A percentile compares a stretch with the other conserved stretches of the same genome.
Conservation (phyloP, 2,797 vertebrate genomes). For the Carcharodon carcharias region DNA sequence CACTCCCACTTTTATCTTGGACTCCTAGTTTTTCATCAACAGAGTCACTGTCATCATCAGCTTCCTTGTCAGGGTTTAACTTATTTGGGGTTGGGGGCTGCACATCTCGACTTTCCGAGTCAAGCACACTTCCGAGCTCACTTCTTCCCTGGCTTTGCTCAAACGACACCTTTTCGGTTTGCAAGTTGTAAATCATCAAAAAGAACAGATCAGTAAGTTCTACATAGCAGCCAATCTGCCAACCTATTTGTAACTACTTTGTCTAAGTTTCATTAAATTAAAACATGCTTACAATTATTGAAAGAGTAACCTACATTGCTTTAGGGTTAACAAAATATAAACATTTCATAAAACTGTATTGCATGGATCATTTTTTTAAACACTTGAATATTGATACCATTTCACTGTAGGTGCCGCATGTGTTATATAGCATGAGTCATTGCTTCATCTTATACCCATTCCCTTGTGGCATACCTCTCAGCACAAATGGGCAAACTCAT, state of each 20-base stretch:
- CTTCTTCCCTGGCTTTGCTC: constrained; percentile 22
- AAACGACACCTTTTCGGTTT: not conserved
- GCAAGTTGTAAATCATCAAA: constrained; percentile 20
- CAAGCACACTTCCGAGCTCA: not conserved
- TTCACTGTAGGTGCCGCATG: not conserved
- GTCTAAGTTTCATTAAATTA: not conserved
- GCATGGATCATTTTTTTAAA: not conserved
- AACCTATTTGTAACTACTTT: not conserved
- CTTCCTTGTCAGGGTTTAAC: constrained; percentile 3
- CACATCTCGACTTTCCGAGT: not conserved
- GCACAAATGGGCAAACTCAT: not conserved
- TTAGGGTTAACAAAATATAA: not conserved
- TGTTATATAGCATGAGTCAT: not conserved
- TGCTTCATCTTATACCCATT: not conserved
- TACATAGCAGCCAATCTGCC: not conserved
- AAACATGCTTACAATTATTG: not conserved
- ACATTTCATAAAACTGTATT: not conserved
- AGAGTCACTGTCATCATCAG: not conserved
- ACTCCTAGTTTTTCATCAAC: not conserved
- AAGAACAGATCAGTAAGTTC: constrained; percentile 9
- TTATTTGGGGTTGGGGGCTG: constrained; percentile 25
- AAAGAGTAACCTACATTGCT: not conserved
- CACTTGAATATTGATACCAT: not conserved
- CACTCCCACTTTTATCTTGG: constrained; percentile 18
- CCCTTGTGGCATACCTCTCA: not conserved